A percentile compares a stretch with the other conserved stretches of the same genome.
phyloP scores from a whole-genome alignment of 2,113 vertebrate genomes.

The Pimephales promelas region DNA sequence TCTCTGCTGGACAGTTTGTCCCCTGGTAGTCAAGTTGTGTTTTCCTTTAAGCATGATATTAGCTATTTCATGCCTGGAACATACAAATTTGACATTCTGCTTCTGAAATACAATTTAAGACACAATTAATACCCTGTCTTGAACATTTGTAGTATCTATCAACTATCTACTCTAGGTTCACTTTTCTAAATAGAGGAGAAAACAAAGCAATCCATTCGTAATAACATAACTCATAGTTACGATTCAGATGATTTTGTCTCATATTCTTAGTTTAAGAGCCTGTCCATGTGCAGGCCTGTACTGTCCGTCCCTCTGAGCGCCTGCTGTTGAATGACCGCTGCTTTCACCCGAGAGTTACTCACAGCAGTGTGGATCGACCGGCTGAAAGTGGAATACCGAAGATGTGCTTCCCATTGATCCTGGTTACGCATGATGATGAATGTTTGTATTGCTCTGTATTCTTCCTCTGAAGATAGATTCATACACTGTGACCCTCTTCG shows the following conservation, averaged over 20 bases:
- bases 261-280: neutral
- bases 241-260: neutral
- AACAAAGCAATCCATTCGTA: neutral
- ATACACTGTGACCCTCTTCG: conserved; percentile 41
- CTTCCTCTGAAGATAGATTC: conserved; percentile 54
- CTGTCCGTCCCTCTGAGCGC: neutral
- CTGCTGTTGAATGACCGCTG: conserved; percentile 3
- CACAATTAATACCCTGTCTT: neutral
- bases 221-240: neutral
- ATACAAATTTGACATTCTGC: neutral
- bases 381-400: conserved; percentile 50
- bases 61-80: neutral
- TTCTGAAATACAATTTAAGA: neutral
- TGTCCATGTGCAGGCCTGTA: neutral
- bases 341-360: conserved; percentile 36
- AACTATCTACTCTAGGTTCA: neutral
- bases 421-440: conserved; percentile 55
- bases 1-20: neutral
- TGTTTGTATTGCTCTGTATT: conserved; percentile 52
- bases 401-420: conserved; percentile 51
- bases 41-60: neutral
- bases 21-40: neutral
- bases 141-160: neutral
- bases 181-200: neutral
- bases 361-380: conserved; percentile 34